Conservation (phyloP, 23 tunicate species). For the Ciona savignyi region DNA sequence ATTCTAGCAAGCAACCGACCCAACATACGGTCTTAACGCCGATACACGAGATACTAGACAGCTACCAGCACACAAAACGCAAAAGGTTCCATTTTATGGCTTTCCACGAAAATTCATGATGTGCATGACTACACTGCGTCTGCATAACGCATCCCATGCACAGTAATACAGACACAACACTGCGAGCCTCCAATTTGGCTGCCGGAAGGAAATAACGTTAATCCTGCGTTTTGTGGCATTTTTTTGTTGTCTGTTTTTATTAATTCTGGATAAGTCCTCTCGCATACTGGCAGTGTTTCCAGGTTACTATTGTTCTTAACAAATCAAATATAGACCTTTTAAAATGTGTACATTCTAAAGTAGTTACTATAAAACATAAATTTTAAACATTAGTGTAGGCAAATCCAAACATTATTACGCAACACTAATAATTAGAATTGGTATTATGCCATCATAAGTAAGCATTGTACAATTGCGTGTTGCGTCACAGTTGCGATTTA, state of each 20-base stretch:
- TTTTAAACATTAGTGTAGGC: too few relatives aligned
- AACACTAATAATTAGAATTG: background rate
- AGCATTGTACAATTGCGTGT: background rate
- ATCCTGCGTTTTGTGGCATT: constrained; percentile 1
- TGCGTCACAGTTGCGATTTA: background rate
- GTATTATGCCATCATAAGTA: background rate
- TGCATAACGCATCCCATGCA: background rate
- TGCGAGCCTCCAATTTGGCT: background rate
- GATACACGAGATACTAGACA: too few relatives aligned
- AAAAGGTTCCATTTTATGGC: background rate
- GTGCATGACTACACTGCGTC: background rate
- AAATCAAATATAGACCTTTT: too few relatives aligned
- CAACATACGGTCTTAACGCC: too few relatives aligned
- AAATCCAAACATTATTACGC: background rate
- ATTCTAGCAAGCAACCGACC: too few relatives aligned
- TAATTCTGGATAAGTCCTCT: background rate
- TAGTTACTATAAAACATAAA: too few relatives aligned
- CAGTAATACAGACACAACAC: background rate
- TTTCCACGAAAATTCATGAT: constrained; percentile 1
- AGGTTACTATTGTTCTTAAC: background rate
- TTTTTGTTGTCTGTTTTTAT: background rate
- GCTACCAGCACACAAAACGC: too few relatives aligned
- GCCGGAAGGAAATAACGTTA: background rate
- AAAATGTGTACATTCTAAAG: too few relatives aligned
- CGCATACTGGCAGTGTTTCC: background rate